These are phyloP conservation scores for Myopa tessellatipennis DNA, from an alignment of 2,888 invertebrate species.

Conservation along the genomic window DNA sequence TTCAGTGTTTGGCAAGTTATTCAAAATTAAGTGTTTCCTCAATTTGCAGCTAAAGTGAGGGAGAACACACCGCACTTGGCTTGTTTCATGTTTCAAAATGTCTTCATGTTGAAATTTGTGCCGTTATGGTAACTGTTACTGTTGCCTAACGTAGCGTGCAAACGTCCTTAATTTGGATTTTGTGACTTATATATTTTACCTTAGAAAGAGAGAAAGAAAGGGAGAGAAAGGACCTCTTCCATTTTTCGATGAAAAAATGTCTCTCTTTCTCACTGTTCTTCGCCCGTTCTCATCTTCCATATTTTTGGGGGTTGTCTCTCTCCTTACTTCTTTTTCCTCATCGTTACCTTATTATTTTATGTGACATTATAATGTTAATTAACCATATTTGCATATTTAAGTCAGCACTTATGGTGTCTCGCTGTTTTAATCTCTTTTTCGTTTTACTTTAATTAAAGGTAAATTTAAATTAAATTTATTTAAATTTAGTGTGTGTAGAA, in stretches of 20 bases:
- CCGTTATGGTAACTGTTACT: background rate
- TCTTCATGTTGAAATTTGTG: constrained; percentile 1
- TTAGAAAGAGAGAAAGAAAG: too few relatives aligned
- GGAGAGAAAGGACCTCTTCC: too few relatives aligned
- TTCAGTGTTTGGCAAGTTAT: background rate
- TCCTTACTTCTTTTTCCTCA: background rate
- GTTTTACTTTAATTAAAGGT: too few relatives aligned
- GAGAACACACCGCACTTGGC: background rate
- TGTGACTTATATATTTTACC: background rate
- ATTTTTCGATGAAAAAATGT: too few relatives aligned
- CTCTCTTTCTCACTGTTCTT: background rate
- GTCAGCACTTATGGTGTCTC: background rate
- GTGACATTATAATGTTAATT: constrained; percentile 30
- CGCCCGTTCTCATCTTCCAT: background rate
- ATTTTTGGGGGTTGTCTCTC: background rate
- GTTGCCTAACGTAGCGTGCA: background rate
- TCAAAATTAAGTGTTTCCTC: constrained; percentile 24
- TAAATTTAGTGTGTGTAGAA: too few relatives aligned
- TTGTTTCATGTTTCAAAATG: background rate
- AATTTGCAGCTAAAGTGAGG: background rate
- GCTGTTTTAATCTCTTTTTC: too few relatives aligned
- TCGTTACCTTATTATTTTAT: background rate
- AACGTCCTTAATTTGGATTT: background rate
- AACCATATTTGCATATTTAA: constrained; percentile 20
- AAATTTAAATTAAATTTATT: too few relatives aligned